Base-by-base conservation (phyloP, 1,140 invertebrate species). In the Bilobella aurantiaca region DNA sequence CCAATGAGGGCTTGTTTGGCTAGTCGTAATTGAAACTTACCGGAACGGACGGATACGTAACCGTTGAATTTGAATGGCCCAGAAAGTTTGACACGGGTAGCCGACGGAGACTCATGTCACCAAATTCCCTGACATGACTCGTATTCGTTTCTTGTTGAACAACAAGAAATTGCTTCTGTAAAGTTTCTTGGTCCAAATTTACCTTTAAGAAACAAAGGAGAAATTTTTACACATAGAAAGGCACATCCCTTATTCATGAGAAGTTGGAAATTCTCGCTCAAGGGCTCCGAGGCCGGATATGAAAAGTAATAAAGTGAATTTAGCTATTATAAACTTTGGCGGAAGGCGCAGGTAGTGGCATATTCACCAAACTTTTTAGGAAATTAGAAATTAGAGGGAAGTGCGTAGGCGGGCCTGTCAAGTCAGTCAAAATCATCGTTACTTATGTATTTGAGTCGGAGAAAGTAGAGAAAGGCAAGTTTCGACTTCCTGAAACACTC, bases 71-170 rank as follows among this genome's bases (percentile, higher is more conserved):
- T 18, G 73, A 73, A 14, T 32, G 66, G 8, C 79, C 79, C 62
- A 80, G 76, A 64, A 81, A 78, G 58, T 80, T 74, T 30, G 73
- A 70, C 0, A 81, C 76, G 64, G 74, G 75, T 58, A 78, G 73
- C 29, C 68, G 66, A 14, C 74, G 75, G 49, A 82, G 76, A 42
- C 67, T 73, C 62, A 81, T 62, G 70, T 84, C 79, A 68, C 84
- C 84, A 76, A 78, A 85, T 71, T 84, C 78, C 74, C 78, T 74
- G 1, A 85, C 84, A 74, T 85, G 82, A 60, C 82, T 84, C 16
- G 80, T 81, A 69, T 81, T 84, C 2, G 83, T 85, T 73, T 82
- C 78, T n/a, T 78, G 74, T 69, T 79, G 80, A 1, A 85, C 83
- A 62, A 83, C 76, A 31, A 77, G 63, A 74, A 80, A 86, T 70